These are phyloP conservation scores for Manduca sexta DNA, from an alignment of 1,140 invertebrate genomes.

Conservation along the genomic window DNA sequence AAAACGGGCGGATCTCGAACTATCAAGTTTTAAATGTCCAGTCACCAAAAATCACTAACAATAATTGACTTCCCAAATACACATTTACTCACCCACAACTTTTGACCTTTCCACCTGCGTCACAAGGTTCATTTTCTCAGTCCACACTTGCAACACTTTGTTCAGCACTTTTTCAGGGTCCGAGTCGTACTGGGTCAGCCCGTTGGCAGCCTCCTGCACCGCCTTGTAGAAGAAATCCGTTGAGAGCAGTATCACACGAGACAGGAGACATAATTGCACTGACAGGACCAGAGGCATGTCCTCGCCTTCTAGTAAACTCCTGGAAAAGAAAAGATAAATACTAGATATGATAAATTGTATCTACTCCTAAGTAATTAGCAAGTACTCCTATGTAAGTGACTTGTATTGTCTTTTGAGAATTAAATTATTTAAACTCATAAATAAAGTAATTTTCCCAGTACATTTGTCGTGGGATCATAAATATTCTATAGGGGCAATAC, in stretches of 20 bases:
- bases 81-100: slow-evolving; percentile 75
- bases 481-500: too few species aligned
- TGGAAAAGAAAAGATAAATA: slow-evolving; percentile 34
- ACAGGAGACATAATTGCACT: slow-evolving; percentile 84
- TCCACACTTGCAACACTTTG: slow-evolving; percentile 83
- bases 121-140: slow-evolving; percentile 85
- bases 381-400: too few species aligned
- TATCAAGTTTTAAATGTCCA: not conserved
- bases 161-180: slow-evolving; percentile 77
- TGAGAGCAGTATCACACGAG: slow-evolving; percentile 84
- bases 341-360: too few species aligned
- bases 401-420: too few species aligned
- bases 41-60: not conserved
- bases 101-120: slow-evolving; percentile 87
- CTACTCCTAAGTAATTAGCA: too few species aligned
- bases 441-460: too few species aligned
- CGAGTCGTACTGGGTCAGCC: slow-evolving; percentile 66
- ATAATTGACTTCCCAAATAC: not conserved
- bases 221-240: slow-evolving; percentile 81
- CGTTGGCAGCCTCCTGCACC: slow-evolving; percentile 72
- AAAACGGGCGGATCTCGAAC: too few species aligned
- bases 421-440: too few species aligned
- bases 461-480: too few species aligned
- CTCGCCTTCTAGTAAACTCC: slow-evolving; percentile 77
- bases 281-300: slow-evolving; percentile 83